A percentile compares a stretch with the other conserved stretches of the same genome.
Conservation (phyloP, 2,888 invertebrate species). For the Parthenolecanium corni region DNA sequence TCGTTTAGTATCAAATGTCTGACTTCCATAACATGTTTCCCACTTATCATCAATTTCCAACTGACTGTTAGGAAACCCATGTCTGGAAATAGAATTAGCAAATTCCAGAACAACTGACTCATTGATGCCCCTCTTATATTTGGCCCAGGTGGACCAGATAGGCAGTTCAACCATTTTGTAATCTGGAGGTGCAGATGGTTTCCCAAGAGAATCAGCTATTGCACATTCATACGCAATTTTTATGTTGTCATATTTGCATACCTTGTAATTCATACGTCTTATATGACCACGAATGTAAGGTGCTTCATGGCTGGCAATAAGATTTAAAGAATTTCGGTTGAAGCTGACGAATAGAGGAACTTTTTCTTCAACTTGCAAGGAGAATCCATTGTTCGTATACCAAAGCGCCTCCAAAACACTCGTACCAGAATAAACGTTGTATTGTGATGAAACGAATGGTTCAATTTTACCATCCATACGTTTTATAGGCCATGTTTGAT, state of each 20-base stretch:
- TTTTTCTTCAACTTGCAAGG: no score
- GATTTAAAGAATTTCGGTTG: conserved; percentile 36
- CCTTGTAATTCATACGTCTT: conserved; percentile 43
- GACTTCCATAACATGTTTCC: conserved; percentile 75
- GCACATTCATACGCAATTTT: conserved; percentile 54
- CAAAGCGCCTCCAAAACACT: no score
- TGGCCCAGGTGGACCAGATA: conserved; percentile 81
- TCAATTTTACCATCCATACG: no score
- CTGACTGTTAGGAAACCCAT: conserved; percentile 59
- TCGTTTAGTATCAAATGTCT: conserved; percentile 50
- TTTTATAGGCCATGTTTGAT: conserved; percentile 55
- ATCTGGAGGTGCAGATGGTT: conserved; percentile 52
- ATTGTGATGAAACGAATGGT: no score
- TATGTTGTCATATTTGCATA: conserved; percentile 50
- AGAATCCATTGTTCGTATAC: no score
- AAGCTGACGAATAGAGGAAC: conserved; percentile 53
- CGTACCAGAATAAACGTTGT: no score
- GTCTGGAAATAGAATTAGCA: conserved; percentile 52
- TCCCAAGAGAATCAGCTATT: conserved; percentile 49
- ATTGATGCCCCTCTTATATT: conserved; percentile 55
- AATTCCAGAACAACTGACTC: conserved; percentile 51
- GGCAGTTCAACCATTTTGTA: conserved; percentile 62
- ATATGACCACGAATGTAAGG: conserved; percentile 32
- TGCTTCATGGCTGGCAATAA: conserved; percentile 40
- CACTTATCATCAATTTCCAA: conserved; percentile 80